Conservation (phyloP, 2,113 vertebrate genomes). For the Chiloscyllium plagiosum region DNA sequence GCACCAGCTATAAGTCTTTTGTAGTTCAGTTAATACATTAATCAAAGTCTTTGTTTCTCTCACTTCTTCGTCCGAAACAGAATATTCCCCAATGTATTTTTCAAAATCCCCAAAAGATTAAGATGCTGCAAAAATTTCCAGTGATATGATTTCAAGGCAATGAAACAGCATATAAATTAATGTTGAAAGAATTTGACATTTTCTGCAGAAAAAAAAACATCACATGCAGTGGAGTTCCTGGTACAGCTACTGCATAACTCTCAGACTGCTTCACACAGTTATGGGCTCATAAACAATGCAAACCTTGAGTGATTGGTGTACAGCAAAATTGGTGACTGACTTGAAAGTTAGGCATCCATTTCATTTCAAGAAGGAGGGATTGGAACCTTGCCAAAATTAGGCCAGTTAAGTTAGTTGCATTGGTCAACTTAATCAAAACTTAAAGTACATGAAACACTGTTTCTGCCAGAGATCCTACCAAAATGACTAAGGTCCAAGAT, state of each 20-base stretch:
- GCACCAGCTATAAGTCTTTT: neutral
- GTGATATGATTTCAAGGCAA: neutral
- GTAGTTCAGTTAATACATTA: neutral
- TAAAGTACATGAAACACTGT: neutral
- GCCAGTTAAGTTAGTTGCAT: neutral
- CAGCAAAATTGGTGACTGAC: neutral
- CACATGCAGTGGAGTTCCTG: neutral
- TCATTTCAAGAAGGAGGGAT: neutral
- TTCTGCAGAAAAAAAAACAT: neutral
- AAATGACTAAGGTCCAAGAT: neutral
- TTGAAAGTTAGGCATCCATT: neutral
- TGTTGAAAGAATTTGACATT: neutral
- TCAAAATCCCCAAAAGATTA: neutral
- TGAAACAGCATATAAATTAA: neutral
- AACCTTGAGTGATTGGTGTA: neutral
- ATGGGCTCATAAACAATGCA: neutral
- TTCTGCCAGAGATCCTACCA: neutral
- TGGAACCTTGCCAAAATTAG: neutral
- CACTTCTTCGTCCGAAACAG: neutral
- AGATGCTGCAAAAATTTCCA: neutral
- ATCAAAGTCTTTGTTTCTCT: neutral
- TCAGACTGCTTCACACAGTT: neutral
- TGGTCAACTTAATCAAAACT: neutral
- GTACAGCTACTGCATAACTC: neutral
- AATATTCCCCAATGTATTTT: neutral